phyloP scores from a whole-genome alignment of 1,140 invertebrate species.

The Drosophila teissieri region DNA sequence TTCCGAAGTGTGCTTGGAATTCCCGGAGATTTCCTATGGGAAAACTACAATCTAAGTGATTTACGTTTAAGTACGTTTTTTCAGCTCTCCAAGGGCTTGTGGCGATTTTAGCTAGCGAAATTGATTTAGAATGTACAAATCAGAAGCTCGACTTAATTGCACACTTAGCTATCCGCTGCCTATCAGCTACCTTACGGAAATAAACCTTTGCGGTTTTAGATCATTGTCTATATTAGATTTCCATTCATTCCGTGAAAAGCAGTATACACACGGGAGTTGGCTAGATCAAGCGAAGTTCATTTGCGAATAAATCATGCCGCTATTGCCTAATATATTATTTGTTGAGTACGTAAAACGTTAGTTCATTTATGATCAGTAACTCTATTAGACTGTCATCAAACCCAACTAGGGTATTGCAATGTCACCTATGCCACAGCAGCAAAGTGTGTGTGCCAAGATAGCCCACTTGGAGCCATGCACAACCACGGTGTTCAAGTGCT shows the following conservation, averaged over 20 bases:
- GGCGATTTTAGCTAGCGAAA: background rate
- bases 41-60: background rate
- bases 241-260: background rate
- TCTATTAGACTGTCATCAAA: background rate
- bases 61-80: background rate
- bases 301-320: background rate
- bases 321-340: too few relatives aligned
- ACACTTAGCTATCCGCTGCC: background rate
- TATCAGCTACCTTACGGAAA: background rate
- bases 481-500: slow-evolving; percentile 61
- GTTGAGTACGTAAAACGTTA: too few relatives aligned
- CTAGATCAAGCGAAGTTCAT: too few relatives aligned
- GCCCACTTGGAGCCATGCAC: slow-evolving; percentile 37
- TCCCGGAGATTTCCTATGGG: background rate
- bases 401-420: slow-evolving; percentile 24
- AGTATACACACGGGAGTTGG: too few relatives aligned
- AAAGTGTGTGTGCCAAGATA: slow-evolving; percentile 38
- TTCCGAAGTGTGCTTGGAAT: background rate
- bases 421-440: slow-evolving; percentile 10
- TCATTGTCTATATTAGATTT: background rate
- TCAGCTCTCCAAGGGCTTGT: background rate
- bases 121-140: slow-evolving; percentile 11
- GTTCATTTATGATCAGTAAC: too few relatives aligned
- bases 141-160: background rate
- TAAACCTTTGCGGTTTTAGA: background rate